Base-by-base conservation (phyloP, 2,113 vertebrate genomes). In the Hippocampus guttulatus region DNA sequence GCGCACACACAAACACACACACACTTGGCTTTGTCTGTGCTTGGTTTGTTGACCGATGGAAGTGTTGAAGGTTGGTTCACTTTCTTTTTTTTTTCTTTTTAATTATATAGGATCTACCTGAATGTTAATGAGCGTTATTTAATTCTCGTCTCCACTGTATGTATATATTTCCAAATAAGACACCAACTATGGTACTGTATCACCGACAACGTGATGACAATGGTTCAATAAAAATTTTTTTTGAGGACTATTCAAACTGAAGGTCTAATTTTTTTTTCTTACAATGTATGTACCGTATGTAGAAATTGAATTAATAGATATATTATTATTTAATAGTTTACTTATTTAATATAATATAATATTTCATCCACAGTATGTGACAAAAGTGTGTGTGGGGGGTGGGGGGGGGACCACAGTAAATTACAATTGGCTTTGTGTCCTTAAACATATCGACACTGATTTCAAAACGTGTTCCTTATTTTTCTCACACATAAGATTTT, bases 91-190 rank as follows among this genome's bases (percentile, higher is more conserved):
- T 15, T 84, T 91, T 90, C 0, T 12, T 45, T 45, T 3, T 45
- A 12, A 45, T 15, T 10, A 64, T 40, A 85, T 88, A 85, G 55
- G 77, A 87, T 87, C 86, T 87, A 86, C 88, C 88, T 91, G 89
- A 92, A 91, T 93, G 91, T 92, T 91, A 88, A 87, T 87, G 91
- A 93, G 77, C 88, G 90, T 90, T 91, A 92, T 92, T 92, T 91
- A 92, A 92, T 90, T 92, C 88, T 82, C 91, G 88, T 90, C 86
- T 89, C 84, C 86, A 90, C 91, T 91, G 88, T 92, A 90, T 92
- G 89, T 92, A 91, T 85, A 90, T 91, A 88, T 75, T 84, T 76
- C 49, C 18, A 81, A 87, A 77, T 88, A 81, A 87, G 74, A 90
- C 85, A 82, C 85, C 85, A 90, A 75, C 85, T 81, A 90, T 86